Percentiles rank a stretch among this genome's conserved stretches.
Conservation (phyloP, 2,797 vertebrate species). For the Chlorospingus flavigularis region DNA sequence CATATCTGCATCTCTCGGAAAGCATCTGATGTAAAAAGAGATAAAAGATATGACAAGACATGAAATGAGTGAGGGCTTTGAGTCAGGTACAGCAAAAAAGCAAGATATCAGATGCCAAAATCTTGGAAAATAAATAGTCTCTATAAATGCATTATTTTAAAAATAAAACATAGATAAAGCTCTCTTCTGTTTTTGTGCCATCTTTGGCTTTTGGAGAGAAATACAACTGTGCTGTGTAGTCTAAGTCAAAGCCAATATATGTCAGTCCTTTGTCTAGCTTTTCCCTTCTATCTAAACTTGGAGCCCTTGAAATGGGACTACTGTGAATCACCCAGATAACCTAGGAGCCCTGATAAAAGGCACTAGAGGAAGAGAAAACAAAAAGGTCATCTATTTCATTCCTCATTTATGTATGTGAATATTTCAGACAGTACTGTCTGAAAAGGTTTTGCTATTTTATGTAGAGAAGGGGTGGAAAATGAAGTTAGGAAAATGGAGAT, state of each 20-base stretch:
- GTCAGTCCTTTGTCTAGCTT: neutral
- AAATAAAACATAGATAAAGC: neutral
- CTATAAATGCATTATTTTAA: neutral
- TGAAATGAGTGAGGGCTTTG: neutral
- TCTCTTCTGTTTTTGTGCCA: neutral
- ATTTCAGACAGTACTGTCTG: neutral
- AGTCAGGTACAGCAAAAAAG: neutral
- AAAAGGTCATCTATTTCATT: neutral
- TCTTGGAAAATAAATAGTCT: neutral
- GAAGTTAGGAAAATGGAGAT: neutral
- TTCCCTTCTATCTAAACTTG: neutral
- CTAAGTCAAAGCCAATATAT: neutral
- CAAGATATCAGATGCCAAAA: neutral
- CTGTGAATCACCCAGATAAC: neutral
- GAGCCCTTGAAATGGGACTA: neutral
- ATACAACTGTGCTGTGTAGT: neutral
- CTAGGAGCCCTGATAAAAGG: neutral
- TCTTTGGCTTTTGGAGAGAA: neutral
- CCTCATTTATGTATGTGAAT: neutral
- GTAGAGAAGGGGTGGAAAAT: neutral
- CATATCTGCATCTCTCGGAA: neutral
- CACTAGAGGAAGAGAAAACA: neutral
- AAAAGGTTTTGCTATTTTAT: neutral
- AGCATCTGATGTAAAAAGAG: neutral
- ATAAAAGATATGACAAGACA: neutral